phyloP scores from a whole-genome alignment of 1,140 invertebrate species.

The Anthonomus grandis region DNA sequence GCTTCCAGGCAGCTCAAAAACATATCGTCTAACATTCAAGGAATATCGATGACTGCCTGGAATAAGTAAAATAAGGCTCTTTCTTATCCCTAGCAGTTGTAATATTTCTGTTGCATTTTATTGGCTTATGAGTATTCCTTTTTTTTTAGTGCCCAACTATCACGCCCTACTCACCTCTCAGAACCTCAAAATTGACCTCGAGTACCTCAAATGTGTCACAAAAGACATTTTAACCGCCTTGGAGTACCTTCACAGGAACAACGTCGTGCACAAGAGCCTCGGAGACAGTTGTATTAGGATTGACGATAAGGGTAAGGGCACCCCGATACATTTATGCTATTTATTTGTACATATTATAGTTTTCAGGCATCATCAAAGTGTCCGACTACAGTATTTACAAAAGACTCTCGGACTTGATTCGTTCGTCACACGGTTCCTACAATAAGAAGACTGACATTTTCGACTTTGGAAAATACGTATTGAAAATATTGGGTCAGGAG shows the following conservation, averaged over 20 bases:
- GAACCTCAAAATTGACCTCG: slow-evolving; percentile 56
- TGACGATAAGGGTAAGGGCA: slow-evolving; percentile 44
- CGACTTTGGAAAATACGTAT: slow-evolving; percentile 60
- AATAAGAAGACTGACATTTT: slow-evolving; percentile 72
- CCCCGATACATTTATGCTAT: background rate
- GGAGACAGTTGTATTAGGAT: slow-evolving; percentile 61
- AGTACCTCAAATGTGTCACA: slow-evolving; percentile 61
- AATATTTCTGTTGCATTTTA: too few species aligned
- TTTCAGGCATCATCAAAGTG: slow-evolving; percentile 54
- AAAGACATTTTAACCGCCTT: slow-evolving; percentile 64
- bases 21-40: too few species aligned
- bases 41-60: too few species aligned
- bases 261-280: slow-evolving; percentile 74
- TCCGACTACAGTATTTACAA: slow-evolving; percentile 72
- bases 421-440: slow-evolving; percentile 52
- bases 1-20: too few species aligned
- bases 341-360: background rate
- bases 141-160: slow-evolving; percentile 29
- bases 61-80: too few species aligned
- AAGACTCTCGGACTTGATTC: slow-evolving; percentile 56
- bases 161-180: slow-evolving; percentile 50
- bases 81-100: too few species aligned
- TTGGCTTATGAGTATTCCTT: too few species aligned
- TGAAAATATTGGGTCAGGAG: slow-evolving; percentile 56
- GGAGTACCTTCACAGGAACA: slow-evolving; percentile 71